phyloP scores from a whole-genome alignment of 2,797 vertebrate species.

The Australoheros facetus region DNA sequence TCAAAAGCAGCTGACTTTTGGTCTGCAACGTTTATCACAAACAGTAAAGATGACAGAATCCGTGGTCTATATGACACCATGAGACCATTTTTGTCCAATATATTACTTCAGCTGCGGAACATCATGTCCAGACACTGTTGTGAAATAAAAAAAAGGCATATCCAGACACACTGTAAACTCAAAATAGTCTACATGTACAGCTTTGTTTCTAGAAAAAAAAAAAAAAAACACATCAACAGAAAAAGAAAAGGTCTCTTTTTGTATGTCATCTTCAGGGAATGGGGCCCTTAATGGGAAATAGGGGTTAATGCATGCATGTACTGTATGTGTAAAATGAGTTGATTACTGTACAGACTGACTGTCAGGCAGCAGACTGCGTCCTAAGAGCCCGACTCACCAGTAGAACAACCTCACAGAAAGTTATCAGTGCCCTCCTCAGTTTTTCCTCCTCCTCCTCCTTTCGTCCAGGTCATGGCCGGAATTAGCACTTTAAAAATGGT shows the following conservation, averaged over 20 bases:
- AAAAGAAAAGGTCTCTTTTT: conserved; percentile 66
- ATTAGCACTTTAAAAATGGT: conserved; percentile 60
- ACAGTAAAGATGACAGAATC: conserved; percentile 70
- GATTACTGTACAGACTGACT: conserved; percentile 90
- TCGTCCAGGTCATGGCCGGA: conserved; percentile 53
- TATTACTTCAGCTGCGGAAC: conserved; percentile 62
- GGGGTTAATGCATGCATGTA: conserved; percentile 89
- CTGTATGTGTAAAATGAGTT: conserved; percentile 87
- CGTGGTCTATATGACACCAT: conserved; percentile 13
- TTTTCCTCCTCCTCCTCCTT: conserved; percentile 59
- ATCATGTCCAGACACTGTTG: conserved; percentile 56
- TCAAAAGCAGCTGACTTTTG: conserved; percentile 53
- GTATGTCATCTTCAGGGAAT: conserved; percentile 70
- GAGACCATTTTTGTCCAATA: conserved; percentile 27
- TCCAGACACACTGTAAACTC: conserved; percentile 67
- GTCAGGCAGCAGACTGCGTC: conserved; percentile 87
- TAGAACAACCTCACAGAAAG: conserved; percentile 83
- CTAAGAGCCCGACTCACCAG: conserved; percentile 87
- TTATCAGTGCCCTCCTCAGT: conserved; percentile 84
- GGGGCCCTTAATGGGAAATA: conserved; percentile 28
- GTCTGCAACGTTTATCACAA: conserved; percentile 66
- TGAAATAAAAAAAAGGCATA: conserved; percentile 44
- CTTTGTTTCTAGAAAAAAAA: conserved; percentile 36
- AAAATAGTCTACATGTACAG: conserved; percentile 64
- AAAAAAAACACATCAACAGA: conserved; percentile 45